Conservation (phyloP, 2,888 invertebrate genomes). For the Lumbricus terrestris region DNA sequence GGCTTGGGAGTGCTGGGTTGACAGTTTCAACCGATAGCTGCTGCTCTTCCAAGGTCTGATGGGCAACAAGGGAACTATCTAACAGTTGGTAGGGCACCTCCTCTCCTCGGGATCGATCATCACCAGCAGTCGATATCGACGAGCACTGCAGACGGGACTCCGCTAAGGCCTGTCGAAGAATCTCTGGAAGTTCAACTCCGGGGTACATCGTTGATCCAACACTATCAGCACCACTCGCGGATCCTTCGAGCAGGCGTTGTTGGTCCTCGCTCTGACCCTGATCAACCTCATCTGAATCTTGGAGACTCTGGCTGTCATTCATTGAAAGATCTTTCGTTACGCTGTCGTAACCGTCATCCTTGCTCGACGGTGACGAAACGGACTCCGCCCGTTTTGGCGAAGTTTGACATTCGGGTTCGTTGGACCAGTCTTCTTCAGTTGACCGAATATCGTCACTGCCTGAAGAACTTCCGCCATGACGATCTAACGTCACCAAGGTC, state of each 20-base stretch:
- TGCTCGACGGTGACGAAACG: neutral
- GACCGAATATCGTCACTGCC: neutral
- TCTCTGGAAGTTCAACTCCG: neutral
- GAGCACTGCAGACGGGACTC: neutral
- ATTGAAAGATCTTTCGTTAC: neutral
- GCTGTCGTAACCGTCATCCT: conserved; percentile 7
- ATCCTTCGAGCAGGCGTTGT: neutral
- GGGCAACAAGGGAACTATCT: neutral
- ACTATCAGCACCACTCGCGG: neutral
- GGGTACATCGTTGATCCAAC: neutral
- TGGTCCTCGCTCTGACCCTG: neutral
- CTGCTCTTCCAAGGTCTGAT: neutral
- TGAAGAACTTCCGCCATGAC: neutral
- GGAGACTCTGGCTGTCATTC: neutral
- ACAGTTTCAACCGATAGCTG: neutral
- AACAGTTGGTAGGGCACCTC: neutral
- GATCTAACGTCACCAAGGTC: neutral
- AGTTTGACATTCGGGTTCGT: neutral
- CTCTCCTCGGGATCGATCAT: neutral
- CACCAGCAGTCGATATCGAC: neutral
- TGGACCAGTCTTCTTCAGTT: neutral
- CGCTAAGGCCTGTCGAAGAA: neutral
- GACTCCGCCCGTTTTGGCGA: neutral
- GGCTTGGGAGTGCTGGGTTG: neutral
- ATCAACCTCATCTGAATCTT: neutral